Percentiles rank a stretch among this genome's conserved stretches.
Evolutionary conservation across 2,113 vertebrate species (phyloP).

Genomic region (Gallinago media): DNA sequence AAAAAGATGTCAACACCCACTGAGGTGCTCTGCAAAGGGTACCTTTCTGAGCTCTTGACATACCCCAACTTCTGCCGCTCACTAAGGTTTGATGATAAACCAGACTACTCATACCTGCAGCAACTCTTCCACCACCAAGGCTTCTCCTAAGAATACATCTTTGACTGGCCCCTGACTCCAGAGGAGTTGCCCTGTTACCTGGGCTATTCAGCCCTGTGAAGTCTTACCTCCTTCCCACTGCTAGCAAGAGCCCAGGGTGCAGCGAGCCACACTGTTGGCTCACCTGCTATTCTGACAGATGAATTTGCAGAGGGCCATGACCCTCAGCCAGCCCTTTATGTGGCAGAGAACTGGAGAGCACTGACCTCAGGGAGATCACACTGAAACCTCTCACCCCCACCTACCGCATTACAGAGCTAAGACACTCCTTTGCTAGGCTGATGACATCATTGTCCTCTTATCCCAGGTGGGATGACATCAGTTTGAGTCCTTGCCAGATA

Average conservation of each 20-base stretch:
- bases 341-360: neutral
- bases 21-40: too few relatives aligned
- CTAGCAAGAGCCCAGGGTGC: neutral
- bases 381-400: neutral
- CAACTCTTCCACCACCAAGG: slow-evolving; percentile 97
- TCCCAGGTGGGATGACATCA: neutral
- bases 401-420: neutral
- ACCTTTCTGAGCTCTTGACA: slow-evolving; percentile 88
- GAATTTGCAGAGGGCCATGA: neutral
- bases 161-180: slow-evolving; percentile 83
- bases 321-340: neutral
- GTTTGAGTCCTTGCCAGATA: neutral
- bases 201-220: neutral
- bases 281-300: neutral
- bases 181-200: neutral
- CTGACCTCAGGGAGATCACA: neutral
- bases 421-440: neutral
- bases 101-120: slow-evolving; percentile 94
- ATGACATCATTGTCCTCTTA: neutral
- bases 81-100: slow-evolving; percentile 94
- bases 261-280: neutral
- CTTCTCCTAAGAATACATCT: slow-evolving; percentile 96
- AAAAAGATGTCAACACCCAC: too few relatives aligned
- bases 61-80: slow-evolving; percentile 99
- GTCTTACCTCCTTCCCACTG: neutral